phyloP scores from a whole-genome alignment of 2,797 vertebrate genomes.

The Salmo trutta region DNA sequence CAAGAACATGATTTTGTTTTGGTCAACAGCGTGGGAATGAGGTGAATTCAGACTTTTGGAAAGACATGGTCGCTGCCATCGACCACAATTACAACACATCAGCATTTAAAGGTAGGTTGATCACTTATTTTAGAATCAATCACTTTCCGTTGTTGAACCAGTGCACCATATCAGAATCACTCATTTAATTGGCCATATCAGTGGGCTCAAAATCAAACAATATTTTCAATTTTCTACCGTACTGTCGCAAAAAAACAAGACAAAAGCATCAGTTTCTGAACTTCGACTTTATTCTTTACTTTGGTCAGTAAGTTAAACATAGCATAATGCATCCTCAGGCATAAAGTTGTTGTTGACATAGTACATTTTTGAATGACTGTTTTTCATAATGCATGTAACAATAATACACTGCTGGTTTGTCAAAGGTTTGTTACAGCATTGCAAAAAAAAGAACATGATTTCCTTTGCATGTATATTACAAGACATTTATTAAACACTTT shows the following conservation, averaged over 20 bases:
- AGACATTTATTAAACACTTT: constrained; percentile 61
- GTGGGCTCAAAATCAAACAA: neutral
- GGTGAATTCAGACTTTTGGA: constrained; percentile 92
- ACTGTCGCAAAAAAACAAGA: constrained; percentile 18
- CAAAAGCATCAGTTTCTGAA: constrained; percentile 54
- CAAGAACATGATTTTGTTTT: constrained; percentile 34
- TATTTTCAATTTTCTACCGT: neutral
- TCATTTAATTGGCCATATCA: neutral
- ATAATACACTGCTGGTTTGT: constrained; percentile 57
- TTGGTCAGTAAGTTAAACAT: constrained; percentile 68
- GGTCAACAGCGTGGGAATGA: constrained; percentile 79
- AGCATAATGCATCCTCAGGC: constrained; percentile 62
- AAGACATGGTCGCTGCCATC: constrained; percentile 90
- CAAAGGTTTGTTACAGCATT: constrained; percentile 50
- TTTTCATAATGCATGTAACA: constrained; percentile 50
- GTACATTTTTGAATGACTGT: constrained; percentile 42
- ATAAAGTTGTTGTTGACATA: constrained; percentile 56
- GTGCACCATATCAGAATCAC: neutral
- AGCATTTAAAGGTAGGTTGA: constrained; percentile 90
- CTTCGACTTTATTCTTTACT: constrained; percentile 71
- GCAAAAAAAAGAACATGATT: constrained; percentile 42
- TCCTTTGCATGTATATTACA: constrained; percentile 61
- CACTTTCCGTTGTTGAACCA: neutral
- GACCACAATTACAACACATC: constrained; percentile 96
- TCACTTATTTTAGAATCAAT: neutral